Base-by-base conservation (phyloP, 2,888 invertebrate genomes). In the Platynereis dumerilii region DNA sequence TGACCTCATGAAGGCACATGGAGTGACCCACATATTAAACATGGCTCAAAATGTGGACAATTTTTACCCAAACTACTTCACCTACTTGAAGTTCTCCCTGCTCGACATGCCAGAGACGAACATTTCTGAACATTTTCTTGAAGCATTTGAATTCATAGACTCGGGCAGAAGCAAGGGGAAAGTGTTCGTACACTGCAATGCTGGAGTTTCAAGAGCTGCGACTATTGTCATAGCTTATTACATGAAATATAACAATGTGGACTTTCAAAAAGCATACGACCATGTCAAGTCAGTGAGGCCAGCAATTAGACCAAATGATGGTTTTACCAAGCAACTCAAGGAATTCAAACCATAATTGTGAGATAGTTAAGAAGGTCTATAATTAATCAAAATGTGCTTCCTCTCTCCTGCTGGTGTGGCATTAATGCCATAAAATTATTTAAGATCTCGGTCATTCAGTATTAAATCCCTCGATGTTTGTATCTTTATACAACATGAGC, bases 181-280 rank as follows among this genome's bases (percentile, higher is more conserved):
- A 78, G 86, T 94, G 59, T 86, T 94, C 70, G 89, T 96, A 1
- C 95, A 96, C 84, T 96, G 96, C 79, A 96, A 95, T 83, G 95
- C 95, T 28, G 96, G 96, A 0, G 90, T 95, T 0, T 96, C 95
- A 0, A 87, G 96, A 12, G 91, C 94, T 1, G 88, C 93, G 0
- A 88, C 91, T 67, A 86, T 95, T 26, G 89, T 91, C 0, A 91
- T 95, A 60, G 92, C 89, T 7, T 96, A 91, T 84, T 85, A 96
- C 60, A 94, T 96, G 87, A 76, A 76, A 48, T 72, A 64, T 1
- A 69, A 80, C 24, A 65, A 71, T 5, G 87, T 90, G 84, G 74
- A 77, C 27, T 93, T 88, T 81, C 83, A 87, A 3, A 86, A 88
- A 17, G 93, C 94, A 0, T 90, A 88, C 71, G 80, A 86, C 55